Base-by-base conservation (phyloP, 2,888 invertebrate species). In the Stomorhina lunata region DNA sequence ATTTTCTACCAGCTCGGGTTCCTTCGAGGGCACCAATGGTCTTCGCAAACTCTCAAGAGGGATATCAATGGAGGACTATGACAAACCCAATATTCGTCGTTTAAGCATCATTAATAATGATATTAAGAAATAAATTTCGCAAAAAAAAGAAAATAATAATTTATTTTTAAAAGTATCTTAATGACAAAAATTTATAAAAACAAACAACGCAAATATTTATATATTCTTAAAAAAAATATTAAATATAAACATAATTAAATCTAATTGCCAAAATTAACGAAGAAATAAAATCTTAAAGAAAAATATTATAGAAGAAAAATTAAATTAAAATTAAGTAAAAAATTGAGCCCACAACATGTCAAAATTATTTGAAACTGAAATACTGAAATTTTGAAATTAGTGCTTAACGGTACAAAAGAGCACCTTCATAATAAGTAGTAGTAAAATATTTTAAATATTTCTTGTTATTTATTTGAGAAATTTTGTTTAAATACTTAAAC, bases 31-130 rank as follows among this genome's bases (percentile, higher is more conserved):
- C 63, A 85, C 86, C 75, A 88, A 88, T 83, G 92, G 92, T 40
- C 90, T 89, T 57, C 90, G 91, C 17, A 92, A 92, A 76, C 88
- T 93, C 40, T 93, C 93, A 25, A 92, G 93, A 61, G 93, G 93
- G 77, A 94, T 96, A 93, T 95, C 95, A 80, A 96, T 96, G 95
- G 95, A 96, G 88, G 95, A 96, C 88, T 95, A 95, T 90, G 95
- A 95, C 92, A 94, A 94, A 87, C 95, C 95, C 43, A 95, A 96
- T 91, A 95, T 95, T 85, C 92, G 95, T 82, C 93, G 95, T 53
- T 93, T 95, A 81, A 95, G 95, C 81, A 93, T 95, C 85, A 94
- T 93, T 73, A 90, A 90, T 75, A 91, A 88, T 84, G 89, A 86
- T 17, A 45, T 59, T 32, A 82, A 82, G 37, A 82, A 82, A 69